Conservation (phyloP, 2,113 vertebrate species). For the Gopherus evgoodei region DNA sequence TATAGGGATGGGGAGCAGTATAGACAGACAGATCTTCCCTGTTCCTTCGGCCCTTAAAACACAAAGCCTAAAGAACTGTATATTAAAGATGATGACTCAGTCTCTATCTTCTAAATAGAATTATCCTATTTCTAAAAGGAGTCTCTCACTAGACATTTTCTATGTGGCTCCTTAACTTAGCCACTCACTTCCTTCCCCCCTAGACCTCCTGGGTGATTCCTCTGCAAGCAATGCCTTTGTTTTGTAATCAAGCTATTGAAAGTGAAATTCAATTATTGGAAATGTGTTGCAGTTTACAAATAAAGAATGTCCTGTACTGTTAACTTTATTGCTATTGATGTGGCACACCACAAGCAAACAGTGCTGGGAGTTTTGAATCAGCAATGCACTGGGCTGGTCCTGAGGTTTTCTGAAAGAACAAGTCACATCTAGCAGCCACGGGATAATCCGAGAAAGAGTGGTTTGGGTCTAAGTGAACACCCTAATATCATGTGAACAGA, state of each 20-base stretch:
- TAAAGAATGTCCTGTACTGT: neutral
- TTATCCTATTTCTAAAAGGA: neutral
- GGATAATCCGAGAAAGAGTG: rapidly evolving
- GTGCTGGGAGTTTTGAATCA: neutral
- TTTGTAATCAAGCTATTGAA: neutral
- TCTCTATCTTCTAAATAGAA: neutral
- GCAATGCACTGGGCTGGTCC: rapidly evolving
- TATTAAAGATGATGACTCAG: neutral
- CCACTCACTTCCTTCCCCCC: neutral
- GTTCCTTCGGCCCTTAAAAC: neutral
- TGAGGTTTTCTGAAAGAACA: rapidly evolving
- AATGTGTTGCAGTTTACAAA: neutral
- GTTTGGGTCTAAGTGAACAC: rapidly evolving
- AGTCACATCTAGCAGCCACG: rapidly evolving
- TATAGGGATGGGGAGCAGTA: neutral
- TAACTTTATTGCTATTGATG: neutral
- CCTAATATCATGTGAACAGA: neutral
- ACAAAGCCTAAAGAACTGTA: neutral
- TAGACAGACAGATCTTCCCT: neutral
- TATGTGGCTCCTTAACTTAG: neutral
- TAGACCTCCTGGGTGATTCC: neutral
- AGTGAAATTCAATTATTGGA: neutral
- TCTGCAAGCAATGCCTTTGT: neutral
- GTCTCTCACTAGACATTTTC: neutral
- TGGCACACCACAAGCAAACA: neutral